phyloP scores from a whole-genome alignment of 2,113 vertebrate species.

The Burhinus bistriatus region DNA sequence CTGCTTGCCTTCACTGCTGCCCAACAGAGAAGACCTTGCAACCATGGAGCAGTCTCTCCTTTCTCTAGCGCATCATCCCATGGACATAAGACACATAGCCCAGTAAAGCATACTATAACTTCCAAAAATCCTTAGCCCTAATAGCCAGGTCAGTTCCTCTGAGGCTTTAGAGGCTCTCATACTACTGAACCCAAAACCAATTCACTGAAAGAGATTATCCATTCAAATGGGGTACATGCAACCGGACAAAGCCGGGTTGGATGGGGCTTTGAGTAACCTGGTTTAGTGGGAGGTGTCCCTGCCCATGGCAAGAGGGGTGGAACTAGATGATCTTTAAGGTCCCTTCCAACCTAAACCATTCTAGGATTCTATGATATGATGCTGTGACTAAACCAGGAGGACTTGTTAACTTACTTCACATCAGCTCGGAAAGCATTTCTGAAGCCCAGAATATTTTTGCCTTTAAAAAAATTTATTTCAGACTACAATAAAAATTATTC shows the following conservation, averaged over 20 bases:
- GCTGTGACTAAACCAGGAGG: neutral
- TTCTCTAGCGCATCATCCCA: neutral
- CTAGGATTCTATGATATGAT: too few relatives aligned
- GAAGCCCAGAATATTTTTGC: neutral
- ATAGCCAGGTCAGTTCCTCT: neutral
- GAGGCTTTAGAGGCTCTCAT: neutral
- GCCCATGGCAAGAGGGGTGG: too few relatives aligned
- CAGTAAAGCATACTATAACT: neutral
- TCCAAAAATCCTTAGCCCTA: neutral
- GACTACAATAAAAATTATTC: neutral
- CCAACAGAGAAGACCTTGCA: neutral
- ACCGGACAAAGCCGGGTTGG: neutral
- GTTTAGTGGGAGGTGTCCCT: too few relatives aligned
- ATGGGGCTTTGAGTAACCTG: too few relatives aligned
- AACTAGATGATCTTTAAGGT: too few relatives aligned
- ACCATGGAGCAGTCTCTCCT: neutral
- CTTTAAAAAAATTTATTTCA: neutral
- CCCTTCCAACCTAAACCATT: too few relatives aligned
- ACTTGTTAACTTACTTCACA: neutral
- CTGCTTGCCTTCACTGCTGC: neutral
- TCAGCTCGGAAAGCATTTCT: neutral
- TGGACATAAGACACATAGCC: neutral
- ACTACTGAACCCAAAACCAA: neutral
- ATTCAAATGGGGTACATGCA: neutral
- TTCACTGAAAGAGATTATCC: neutral